These are phyloP conservation scores for Folsomia manolachei DNA, from an alignment of 2,888 invertebrate species.

Conservation along the genomic window DNA sequence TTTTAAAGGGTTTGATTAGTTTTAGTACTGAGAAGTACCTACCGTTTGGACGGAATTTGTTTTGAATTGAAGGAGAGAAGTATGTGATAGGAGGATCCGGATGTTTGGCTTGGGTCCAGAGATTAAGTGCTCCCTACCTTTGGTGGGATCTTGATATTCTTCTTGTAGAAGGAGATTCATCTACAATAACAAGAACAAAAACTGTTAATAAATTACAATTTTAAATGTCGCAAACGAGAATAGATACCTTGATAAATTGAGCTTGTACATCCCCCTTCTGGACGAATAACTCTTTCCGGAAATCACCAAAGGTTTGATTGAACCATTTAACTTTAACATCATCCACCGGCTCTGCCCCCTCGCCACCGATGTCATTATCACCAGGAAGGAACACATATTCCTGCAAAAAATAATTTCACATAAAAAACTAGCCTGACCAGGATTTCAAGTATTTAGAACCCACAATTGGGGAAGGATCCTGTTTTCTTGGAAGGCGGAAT, in stretches of 20 bases:
- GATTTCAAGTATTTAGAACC: no score
- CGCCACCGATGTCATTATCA: constrained; percentile 97
- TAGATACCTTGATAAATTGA: constrained; percentile 54
- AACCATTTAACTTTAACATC: constrained; percentile 70
- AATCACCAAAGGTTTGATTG: constrained; percentile 69
- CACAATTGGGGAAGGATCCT: constrained; percentile 27
- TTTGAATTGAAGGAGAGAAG: constrained; percentile 36
- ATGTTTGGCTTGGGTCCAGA: constrained; percentile 29
- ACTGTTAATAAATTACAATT: no score
- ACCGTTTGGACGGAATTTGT: constrained; percentile 40
- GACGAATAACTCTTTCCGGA: constrained; percentile 59
- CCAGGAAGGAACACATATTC: constrained; percentile 77
- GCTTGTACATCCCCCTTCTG: constrained; percentile 44
- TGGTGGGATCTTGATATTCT: constrained; percentile 36
- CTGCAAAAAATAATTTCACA: no score
- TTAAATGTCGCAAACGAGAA: no score
- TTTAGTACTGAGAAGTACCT: neutral
- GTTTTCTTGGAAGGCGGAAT: constrained; percentile 56
- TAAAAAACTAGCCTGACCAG: no score
- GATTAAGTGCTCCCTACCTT: constrained; percentile 22
- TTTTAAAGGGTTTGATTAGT: neutral
- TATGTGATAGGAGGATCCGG: constrained; percentile 40
- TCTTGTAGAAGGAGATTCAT: constrained; percentile 41
- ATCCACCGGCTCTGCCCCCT: constrained; percentile 68
- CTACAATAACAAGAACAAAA: no score